Conservation (phyloP, 2,113 vertebrate genomes). For the Dipodomys ordii region DNA sequence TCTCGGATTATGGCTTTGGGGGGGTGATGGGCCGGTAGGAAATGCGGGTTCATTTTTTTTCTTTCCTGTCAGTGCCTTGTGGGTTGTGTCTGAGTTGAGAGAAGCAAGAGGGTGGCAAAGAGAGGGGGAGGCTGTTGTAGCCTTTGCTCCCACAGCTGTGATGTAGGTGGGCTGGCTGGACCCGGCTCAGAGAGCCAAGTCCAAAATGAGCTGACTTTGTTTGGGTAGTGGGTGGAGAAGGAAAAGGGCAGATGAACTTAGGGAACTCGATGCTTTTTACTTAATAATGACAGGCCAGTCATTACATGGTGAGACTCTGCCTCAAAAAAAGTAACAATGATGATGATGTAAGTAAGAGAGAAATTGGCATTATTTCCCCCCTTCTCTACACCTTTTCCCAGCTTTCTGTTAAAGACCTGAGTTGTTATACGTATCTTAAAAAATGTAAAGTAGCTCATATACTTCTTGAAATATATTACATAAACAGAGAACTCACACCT, state of each 20-base stretch:
- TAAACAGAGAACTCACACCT: slow-evolving; percentile 48
- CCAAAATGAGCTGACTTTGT: not conserved
- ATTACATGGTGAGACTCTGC: not conserved
- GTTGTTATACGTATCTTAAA: slow-evolving; percentile 18
- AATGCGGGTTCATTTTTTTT: not conserved
- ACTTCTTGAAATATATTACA: not conserved
- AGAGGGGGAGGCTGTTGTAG: not conserved
- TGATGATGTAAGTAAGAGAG: not conserved
- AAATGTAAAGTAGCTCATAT: not conserved
- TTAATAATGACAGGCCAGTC: not conserved
- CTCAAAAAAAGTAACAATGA: not conserved
- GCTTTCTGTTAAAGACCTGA: slow-evolving; percentile 20
- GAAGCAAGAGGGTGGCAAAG: not conserved
- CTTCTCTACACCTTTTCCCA: not conserved
- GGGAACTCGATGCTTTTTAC: not conserved
- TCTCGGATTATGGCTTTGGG: slow-evolving; percentile 94
- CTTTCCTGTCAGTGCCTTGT: not conserved
- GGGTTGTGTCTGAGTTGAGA: rapidly evolving
- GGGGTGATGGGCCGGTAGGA: slow-evolving; percentile 96
- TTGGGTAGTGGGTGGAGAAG: not conserved
- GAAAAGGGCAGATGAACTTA: not conserved
- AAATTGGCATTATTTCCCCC: not conserved
- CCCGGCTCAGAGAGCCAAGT: not conserved
- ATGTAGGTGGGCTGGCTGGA: not conserved
- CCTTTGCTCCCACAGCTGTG: not conserved